Evolutionary conservation across 2,113 vertebrate genomes (phyloP).

Genomic region (Mesocricetus auratus): DNA sequence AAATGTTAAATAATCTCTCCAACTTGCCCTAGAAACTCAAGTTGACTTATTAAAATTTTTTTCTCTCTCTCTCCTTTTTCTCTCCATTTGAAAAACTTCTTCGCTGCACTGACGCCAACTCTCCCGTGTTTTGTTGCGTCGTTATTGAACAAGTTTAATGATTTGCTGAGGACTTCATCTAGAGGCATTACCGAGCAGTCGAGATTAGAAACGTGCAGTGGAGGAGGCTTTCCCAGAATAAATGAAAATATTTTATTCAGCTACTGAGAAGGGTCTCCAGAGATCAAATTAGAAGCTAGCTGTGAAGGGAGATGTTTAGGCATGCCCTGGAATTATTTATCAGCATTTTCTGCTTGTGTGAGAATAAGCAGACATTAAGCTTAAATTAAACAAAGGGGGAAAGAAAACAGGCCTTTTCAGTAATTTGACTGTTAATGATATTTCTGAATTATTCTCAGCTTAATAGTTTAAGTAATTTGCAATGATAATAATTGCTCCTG

Average conservation of each 20-base stretch:
- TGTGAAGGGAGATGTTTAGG: constrained; percentile 92
- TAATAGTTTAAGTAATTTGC: constrained; percentile 90
- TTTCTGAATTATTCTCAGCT: constrained; percentile 89
- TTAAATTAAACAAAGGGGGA: constrained; percentile 91
- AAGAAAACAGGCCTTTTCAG: constrained; percentile 87
- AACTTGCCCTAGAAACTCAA: constrained; percentile 85
- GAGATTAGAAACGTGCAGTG: constrained; percentile 90
- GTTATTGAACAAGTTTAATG: constrained; percentile 92
- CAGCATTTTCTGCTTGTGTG: constrained; percentile 89
- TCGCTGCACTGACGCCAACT: constrained; percentile 86
- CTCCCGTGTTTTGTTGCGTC: constrained; percentile 89
- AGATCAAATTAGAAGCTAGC: constrained; percentile 93
- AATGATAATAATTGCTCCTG: constrained; percentile 86
- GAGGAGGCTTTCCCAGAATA: constrained; percentile 87
- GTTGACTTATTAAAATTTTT: constrained; percentile 83
- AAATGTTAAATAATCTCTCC: constrained; percentile 84
- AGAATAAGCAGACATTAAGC: constrained; percentile 91
- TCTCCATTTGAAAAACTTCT: constrained; percentile 85
- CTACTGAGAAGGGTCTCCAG: constrained; percentile 88
- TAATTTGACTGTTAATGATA: constrained; percentile 90
- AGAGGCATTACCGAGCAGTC: constrained; percentile 87
- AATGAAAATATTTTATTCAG: constrained; percentile 91
- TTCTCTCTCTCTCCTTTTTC: background rate
- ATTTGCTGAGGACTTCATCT: constrained; percentile 91
- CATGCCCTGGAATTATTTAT: constrained; percentile 93